These are phyloP conservation scores for Gambelia wislizenii DNA, from an alignment of 2,797 vertebrate genomes.

Conservation along the genomic window DNA sequence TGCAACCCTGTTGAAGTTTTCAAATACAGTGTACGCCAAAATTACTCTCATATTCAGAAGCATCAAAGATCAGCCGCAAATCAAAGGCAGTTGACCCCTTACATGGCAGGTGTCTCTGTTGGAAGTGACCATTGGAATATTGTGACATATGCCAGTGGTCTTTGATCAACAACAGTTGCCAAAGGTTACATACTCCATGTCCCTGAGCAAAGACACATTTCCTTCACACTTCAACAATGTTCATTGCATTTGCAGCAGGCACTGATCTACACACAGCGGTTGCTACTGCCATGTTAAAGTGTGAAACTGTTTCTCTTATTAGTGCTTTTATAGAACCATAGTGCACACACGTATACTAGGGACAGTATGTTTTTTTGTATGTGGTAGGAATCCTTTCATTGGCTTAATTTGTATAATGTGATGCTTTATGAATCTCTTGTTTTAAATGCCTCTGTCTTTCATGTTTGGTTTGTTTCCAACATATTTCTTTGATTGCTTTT, in stretches of 20 bases:
- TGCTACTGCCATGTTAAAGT: neutral
- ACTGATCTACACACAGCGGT: neutral
- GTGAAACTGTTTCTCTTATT: constrained; percentile 5
- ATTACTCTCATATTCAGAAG: neutral
- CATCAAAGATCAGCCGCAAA: neutral
- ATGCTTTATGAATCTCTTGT: neutral
- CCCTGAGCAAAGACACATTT: neutral
- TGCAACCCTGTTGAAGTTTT: neutral
- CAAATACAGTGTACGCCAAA: neutral
- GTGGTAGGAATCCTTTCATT: neutral
- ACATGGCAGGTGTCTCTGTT: neutral
- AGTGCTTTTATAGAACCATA: neutral
- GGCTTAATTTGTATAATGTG: neutral
- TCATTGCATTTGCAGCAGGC: neutral
- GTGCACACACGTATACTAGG: neutral
- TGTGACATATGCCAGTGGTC: neutral
- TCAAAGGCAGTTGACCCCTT: neutral
- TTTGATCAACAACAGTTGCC: neutral
- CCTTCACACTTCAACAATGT: neutral
- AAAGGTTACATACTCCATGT: neutral
- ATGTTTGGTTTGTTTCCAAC: constrained; percentile 8
- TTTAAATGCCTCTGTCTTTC: neutral
- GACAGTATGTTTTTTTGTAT: neutral
- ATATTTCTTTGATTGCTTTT: constrained; percentile 40
- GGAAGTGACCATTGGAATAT: neutral